Conservation (phyloP, 1,140 invertebrate genomes). For the Drosophila serrata region DNA sequence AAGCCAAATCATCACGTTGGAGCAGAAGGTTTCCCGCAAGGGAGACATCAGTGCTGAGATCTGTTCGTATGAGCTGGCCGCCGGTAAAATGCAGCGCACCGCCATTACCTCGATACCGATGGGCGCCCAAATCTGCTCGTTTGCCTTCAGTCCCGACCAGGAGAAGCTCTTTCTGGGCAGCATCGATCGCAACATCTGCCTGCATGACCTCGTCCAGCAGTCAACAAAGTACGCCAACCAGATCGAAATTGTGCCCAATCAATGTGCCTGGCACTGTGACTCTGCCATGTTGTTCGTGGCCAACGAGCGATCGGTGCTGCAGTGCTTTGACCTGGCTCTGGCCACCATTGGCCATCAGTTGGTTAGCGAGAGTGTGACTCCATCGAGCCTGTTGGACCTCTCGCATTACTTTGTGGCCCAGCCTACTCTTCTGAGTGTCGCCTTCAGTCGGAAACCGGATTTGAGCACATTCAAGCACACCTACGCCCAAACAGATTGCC, state of each 20-base stretch:
- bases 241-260: conserved; percentile 89
- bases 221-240: conserved; percentile 87
- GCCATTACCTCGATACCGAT: conserved; percentile 90
- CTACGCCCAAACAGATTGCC: conserved; percentile 86
- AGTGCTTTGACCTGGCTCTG: conserved; percentile 92
- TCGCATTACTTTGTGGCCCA: conserved; percentile 89
- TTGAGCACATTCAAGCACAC: conserved; percentile 84
- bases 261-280: conserved; percentile 90
- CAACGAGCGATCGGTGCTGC: conserved; percentile 91
- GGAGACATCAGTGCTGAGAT: conserved; percentile 92
- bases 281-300: conserved; percentile 89
- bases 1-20: conserved; percentile 90
- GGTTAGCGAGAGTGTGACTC: conserved; percentile 89
- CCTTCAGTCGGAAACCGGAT: conserved; percentile 87
- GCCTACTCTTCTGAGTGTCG: conserved; percentile 87
- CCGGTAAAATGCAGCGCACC: conserved; percentile 89
- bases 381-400: conserved; percentile 89
- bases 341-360: conserved; percentile 89
- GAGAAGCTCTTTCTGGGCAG: conserved; percentile 91
- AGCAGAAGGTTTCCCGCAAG: conserved; percentile 91
- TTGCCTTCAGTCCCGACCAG: conserved; percentile 89
- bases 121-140: conserved; percentile 90
- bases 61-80: conserved; percentile 90
- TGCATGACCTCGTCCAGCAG: conserved; percentile 89
- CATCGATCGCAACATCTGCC: conserved; percentile 91